phyloP scores from a whole-genome alignment of 2,797 vertebrate species.

The Poecilia wingei region DNA sequence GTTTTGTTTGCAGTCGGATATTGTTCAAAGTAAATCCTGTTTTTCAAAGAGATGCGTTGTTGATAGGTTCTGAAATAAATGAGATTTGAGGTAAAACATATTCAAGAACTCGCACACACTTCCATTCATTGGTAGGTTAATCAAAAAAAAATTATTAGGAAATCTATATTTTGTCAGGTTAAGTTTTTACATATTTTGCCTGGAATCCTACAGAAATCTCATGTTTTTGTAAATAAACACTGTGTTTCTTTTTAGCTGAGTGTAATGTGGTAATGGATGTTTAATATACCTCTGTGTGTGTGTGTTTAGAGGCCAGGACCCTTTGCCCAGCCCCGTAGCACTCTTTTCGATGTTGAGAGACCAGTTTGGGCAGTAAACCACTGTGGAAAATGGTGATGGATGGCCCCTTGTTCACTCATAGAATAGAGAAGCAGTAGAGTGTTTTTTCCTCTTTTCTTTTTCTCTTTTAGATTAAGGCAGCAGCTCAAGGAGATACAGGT shows the following conservation, averaged over 20 bases:
- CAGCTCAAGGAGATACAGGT: slow-evolving; percentile 56
- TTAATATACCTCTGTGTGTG: slow-evolving; percentile 39
- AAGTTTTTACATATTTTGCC: neutral
- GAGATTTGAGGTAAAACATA: neutral
- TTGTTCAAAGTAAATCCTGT: slow-evolving; percentile 37
- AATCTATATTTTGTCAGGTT: neutral
- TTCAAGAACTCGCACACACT: neutral
- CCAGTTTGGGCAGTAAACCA: slow-evolving; percentile 63
- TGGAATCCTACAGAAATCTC: neutral
- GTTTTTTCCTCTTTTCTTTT: slow-evolving; percentile 24
- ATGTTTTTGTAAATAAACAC: slow-evolving; percentile 14
- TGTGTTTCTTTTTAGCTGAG: slow-evolving; percentile 19
- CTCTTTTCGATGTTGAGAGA: slow-evolving; percentile 63
- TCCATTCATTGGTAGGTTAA: neutral
- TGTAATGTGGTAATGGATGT: slow-evolving; percentile 35
- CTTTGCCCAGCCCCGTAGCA: slow-evolving; percentile 43
- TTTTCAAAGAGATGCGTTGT: slow-evolving; percentile 10
- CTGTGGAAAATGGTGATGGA: slow-evolving; percentile 72
- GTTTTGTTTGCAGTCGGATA: slow-evolving; percentile 45
- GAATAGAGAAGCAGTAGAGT: slow-evolving; percentile 52
- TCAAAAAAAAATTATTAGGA: neutral
- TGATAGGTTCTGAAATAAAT: neutral
- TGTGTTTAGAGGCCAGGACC: slow-evolving; percentile 40
- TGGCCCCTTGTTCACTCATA: slow-evolving; percentile 64
- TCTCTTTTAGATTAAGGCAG: slow-evolving; percentile 51